Base-by-base conservation (phyloP, 2,888 invertebrate species). In the Nycteola revayana region DNA sequence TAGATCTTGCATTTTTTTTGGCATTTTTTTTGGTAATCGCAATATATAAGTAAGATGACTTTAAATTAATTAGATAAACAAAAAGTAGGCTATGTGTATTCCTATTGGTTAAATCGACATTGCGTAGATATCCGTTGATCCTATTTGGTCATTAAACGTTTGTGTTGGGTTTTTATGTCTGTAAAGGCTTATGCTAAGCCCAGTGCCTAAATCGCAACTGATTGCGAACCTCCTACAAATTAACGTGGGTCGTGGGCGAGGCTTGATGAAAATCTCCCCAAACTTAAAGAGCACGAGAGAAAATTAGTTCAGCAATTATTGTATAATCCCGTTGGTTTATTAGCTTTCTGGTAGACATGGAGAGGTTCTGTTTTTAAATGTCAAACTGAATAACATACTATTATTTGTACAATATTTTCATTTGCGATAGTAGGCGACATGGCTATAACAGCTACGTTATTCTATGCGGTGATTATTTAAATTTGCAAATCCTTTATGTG, bases 291-390 rank as follows among this genome's bases (percentile, higher is more conserved):
- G 42, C 42, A 42, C 41, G 49, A 55, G 60, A 45, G 51, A 46
- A 59, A 60, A 56, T 57, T 57, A 57, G 56, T 59, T 57, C 57
- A 60, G 56, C 56, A 57, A 57, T 57, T 57, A 56, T 49, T 49
- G 52, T 51, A 40, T 57, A 51, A 60, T 59, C 52, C 49, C 24
- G 36, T 33, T 41, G 46, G 52, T 51, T 56, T 56, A 48, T 48
- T 56, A 44, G 53, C 52, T 54, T 56, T 59, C 44, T 50, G 60
- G 44, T 34, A 47, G 25, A 53, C 35, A 37, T 35, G 28, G 29
- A 32, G 34, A 37, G 45, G 41, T 55, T 48, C 37, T 39, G 40
- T 28, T 42, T 44, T 47, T 51, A 41, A 50, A 44, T 28, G 36
- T 29, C 17, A 28, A 28, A 26, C 34, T 26, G 36, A 55, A 59